Percentiles rank a stretch among this genome's conserved stretches.
phyloP scores from a whole-genome alignment of 2,113 vertebrate genomes.

The Mobula hypostoma region DNA sequence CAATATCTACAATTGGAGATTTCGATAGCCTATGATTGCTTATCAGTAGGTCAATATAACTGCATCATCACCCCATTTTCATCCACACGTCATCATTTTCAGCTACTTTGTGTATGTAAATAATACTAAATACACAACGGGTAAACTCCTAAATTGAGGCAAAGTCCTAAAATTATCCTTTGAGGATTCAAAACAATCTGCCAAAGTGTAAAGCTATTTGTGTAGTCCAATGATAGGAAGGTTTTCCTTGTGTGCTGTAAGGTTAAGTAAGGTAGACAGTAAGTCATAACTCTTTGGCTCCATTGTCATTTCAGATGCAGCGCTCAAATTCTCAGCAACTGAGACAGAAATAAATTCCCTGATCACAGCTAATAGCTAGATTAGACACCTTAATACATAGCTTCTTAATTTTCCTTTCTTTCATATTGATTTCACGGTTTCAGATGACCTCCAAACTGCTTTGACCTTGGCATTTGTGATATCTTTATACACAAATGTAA shows the following conservation, averaged over 20 bases:
- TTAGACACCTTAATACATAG: constrained; percentile 21
- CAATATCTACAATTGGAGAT: constrained; percentile 27
- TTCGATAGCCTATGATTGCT: constrained; percentile 21
- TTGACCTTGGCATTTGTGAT: not conserved
- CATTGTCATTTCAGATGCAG: constrained; percentile 40
- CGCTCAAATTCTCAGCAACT: constrained; percentile 26
- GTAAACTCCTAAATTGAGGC: constrained; percentile 72
- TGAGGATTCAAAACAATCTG: constrained; percentile 72
- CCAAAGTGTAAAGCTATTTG: constrained; percentile 54
- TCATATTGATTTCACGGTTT: constrained; percentile 32
- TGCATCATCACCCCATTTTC: constrained; percentile 59
- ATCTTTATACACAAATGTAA: constrained; percentile 1
- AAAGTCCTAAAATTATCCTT: constrained; percentile 53
- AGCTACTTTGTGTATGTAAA: constrained; percentile 73
- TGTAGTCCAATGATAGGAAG: constrained; percentile 50
- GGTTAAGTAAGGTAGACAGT: constrained; percentile 31
- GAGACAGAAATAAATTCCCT: not conserved
- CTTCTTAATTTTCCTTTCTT: constrained; percentile 19
- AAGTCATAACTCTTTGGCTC: constrained; percentile 36
- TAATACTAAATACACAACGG: constrained; percentile 77
- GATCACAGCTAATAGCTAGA: constrained; percentile 25
- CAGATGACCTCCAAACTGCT: not conserved
- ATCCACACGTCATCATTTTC: constrained; percentile 65
- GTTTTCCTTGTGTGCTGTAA: constrained; percentile 33
- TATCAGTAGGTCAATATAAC: constrained; percentile 57